phyloP scores from a whole-genome alignment of 2,113 vertebrate genomes.

The Cyanoliseus patagonus region DNA sequence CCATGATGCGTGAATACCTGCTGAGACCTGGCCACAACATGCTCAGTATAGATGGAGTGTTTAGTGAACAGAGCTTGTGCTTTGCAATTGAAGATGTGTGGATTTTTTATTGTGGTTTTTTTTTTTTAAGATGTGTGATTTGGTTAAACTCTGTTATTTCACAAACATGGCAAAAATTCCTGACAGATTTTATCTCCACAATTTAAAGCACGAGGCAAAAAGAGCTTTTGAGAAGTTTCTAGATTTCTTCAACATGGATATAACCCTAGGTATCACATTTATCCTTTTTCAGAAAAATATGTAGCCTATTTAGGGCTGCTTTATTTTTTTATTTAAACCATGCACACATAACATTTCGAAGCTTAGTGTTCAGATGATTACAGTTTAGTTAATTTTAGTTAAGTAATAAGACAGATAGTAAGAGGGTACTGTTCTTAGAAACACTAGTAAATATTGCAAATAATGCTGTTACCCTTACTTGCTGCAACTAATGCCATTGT shows the following conservation, averaged over 20 bases:
- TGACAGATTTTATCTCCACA: background rate
- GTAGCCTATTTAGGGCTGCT: background rate
- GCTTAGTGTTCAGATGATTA: background rate
- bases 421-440: background rate
- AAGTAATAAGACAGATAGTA: background rate
- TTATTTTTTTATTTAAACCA: background rate
- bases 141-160: background rate
- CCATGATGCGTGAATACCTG: background rate
- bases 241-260: background rate
- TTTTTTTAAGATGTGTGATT: background rate
- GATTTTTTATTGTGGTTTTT: background rate
- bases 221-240: background rate
- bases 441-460: background rate
- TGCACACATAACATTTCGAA: background rate
- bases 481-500: background rate
- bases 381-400: background rate
- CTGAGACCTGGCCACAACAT: background rate
- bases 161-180: background rate
- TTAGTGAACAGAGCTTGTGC: background rate
- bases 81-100: background rate
- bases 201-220: background rate
- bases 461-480: background rate
- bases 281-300: background rate
- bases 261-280: background rate
- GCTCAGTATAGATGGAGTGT: background rate